Base-by-base conservation (phyloP, 2,113 vertebrate genomes). In the Sorex araneus region DNA sequence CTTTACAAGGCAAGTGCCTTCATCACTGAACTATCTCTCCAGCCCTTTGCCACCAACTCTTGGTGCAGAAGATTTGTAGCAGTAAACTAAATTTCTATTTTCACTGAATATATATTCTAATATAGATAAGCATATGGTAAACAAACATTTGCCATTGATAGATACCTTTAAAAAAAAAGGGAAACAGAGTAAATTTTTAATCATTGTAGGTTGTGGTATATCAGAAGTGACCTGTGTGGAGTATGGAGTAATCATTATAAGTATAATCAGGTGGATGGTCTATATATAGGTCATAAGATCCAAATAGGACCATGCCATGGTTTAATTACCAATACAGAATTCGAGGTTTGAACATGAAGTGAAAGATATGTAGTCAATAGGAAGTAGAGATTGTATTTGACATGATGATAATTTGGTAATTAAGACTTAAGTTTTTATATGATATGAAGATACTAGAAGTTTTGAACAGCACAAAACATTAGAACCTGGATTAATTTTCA, bases 91-190 rank as follows among this genome's bases (percentile, higher is more conserved):
- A 28, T 84, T 63, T 70, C 32, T 63, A 0, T 84, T 91, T 91
- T 84, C 34, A 47, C 30, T 47, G 23, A 88, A 19, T 75, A 25
- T 77, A 10, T 90, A 57, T 47, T 71, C 40, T 81, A 60, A 6
- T 78, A 5, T 54, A 85, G 54, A 50, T 80, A 82, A 40, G 77
- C 43, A 81, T 69, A 54, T 84, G 40, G 15, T 64, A 69, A 92
- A 89, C 5, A 78, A 92, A 67, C 84, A 47, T 73, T 66, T 90
- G 67, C 43, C 25, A 43, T 27, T 89, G 23, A 54, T 80, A 75
- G 79, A 4, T 2, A 60, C 6, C 93, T n/a, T 60, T 47, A 30
- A 73, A 60, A 84, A 84, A 54, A 57, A 57, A 8, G 21, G 1
- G 45, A 8, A 85, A 71, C 25, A 74, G 18, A 6, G 12, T 7